A percentile compares a stretch with the other conserved stretches of the same genome.
Evolutionary conservation across 2,888 invertebrate species (phyloP).

Genomic region (Thecocarcelia acutangulata): DNA sequence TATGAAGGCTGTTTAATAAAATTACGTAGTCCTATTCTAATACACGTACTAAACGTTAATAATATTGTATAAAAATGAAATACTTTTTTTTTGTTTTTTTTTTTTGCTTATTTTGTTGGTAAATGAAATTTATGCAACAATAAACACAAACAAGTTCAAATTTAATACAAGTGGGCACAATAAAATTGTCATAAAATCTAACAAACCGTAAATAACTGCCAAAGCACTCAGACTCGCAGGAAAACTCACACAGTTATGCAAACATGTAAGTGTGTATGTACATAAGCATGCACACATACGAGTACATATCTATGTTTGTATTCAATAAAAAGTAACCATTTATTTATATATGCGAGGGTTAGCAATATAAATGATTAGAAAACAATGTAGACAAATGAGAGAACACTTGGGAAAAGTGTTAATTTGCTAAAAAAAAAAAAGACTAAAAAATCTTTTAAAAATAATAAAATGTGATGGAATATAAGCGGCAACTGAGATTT

Average conservation of each 20-base stretch:
- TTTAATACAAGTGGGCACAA: constrained; percentile 60
- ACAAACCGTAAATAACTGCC: constrained; percentile 45
- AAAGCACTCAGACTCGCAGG: background rate
- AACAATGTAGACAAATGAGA: background rate
- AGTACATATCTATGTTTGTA: background rate
- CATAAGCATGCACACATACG: background rate
- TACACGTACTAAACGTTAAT: background rate
- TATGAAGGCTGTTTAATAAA: background rate
- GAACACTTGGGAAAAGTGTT: background rate
- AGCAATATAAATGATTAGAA: background rate
- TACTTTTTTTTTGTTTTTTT: background rate
- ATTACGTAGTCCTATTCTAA: background rate
- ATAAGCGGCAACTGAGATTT: no score
- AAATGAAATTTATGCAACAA: constrained; percentile 37
- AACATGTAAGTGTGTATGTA: background rate
- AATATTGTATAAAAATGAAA: constrained; percentile 10
- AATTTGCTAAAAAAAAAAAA: no score
- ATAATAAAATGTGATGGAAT: no score
- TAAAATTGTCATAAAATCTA: constrained; percentile 64
- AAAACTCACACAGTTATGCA: background rate
- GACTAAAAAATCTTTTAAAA: no score
- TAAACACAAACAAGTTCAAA: constrained; percentile 52
- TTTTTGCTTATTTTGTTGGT: background rate
- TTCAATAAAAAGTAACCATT: constrained; percentile 5
- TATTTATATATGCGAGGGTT: background rate